A percentile compares a stretch with the other conserved stretches of the same genome.
These are phyloP conservation scores for Zaprionus nigranus DNA, from an alignment of 1,140 invertebrate genomes.

Conservation along the genomic window DNA sequence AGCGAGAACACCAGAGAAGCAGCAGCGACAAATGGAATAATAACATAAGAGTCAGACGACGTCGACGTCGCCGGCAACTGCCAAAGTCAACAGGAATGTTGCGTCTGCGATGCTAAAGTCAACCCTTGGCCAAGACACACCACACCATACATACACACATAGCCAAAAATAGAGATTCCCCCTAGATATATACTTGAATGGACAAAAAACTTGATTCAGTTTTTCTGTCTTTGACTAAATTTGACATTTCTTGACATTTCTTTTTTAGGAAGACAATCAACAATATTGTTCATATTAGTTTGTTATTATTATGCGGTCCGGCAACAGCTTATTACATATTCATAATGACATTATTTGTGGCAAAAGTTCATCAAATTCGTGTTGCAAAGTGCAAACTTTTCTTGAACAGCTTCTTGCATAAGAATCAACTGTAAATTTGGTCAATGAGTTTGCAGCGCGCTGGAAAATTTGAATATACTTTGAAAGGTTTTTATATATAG, in stretches of 20 bases:
- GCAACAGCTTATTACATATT: conserved; percentile 33
- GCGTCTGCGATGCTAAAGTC: conserved; percentile 3
- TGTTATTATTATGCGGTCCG: conserved; percentile 9
- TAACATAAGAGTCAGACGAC: conserved; percentile 27
- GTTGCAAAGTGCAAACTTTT: conserved; percentile 10
- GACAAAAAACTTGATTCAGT: conserved; percentile 30
- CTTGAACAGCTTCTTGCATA: conserved; percentile 4
- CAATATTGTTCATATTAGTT: conserved; percentile 20
- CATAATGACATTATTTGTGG: conserved; percentile 9
- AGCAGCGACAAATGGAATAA: conserved; percentile 52
- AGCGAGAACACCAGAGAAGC: conserved; percentile 24
- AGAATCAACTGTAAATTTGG: conserved; percentile 16
- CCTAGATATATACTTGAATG: conserved; percentile 35
- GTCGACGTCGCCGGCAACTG: not conserved
- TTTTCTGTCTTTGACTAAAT: conserved; percentile 30
- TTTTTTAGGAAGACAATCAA: conserved; percentile 9
- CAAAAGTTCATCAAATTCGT: conserved; percentile 16
- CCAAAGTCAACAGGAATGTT: conserved; percentile 14
- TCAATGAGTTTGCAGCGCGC: not conserved
- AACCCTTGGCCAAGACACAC: conserved; percentile 33
- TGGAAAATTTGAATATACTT: not conserved
- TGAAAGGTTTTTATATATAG: not conserved
- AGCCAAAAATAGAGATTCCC: conserved; percentile 14
- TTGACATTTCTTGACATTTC: conserved; percentile 25
- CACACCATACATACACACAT: conserved; percentile 2